phyloP scores from a whole-genome alignment of 2,797 vertebrate species.

The Potorous gilbertii region DNA sequence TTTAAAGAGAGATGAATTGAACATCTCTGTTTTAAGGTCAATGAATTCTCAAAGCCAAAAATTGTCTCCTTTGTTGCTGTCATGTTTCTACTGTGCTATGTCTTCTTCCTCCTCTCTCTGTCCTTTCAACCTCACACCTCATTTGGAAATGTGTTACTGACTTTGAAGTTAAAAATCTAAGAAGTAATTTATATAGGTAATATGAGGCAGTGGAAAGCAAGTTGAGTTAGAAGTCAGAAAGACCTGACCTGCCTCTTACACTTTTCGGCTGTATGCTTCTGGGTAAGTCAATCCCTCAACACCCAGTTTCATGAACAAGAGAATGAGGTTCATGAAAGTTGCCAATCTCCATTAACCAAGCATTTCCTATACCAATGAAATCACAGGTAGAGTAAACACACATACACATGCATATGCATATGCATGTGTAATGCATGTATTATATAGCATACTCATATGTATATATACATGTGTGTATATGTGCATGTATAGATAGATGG shows the following conservation, averaged over 20 bases:
- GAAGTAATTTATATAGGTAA: not conserved
- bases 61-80: conserved; percentile 32
- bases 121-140: not conserved
- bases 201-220: not conserved
- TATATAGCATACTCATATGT: not conserved
- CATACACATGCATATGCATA: not conserved
- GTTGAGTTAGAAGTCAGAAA: not conserved
- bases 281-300: not conserved
- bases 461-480: not conserved
- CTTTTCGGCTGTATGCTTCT: not conserved
- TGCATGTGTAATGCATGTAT: not conserved
- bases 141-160: not conserved
- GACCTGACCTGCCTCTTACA: not conserved
- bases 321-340: not conserved
- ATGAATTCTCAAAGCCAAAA: conserved; percentile 28
- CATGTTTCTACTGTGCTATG: not conserved
- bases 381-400: not conserved
- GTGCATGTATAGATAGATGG: not conserved
- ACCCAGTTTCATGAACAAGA: not conserved
- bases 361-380: not conserved
- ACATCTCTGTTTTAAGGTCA: conserved; percentile 40
- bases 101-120: not conserved
- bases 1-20: conserved; percentile 28
- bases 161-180: not conserved
- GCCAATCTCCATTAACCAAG: not conserved